Base-by-base conservation (phyloP, 1,140 invertebrate genomes). In the Chionoecetes opilio region DNA sequence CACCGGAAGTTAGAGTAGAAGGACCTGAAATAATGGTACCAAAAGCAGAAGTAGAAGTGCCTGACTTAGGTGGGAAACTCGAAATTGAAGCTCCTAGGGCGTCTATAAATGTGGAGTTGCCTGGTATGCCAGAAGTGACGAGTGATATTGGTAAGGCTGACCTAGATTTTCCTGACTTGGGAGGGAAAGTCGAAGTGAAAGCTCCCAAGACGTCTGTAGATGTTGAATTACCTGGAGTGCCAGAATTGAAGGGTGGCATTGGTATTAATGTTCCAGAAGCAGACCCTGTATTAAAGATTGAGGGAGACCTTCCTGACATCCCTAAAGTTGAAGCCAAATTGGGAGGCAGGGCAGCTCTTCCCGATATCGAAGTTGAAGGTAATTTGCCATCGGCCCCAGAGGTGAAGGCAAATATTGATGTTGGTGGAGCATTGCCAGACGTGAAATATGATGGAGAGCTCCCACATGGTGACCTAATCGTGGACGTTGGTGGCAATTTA, bases 281-380 rank as follows among this genome's bases (percentile, higher is more conserved):
- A 14, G 84, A 93, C 29, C 82, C 82, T n/a, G 8, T 32, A 41
- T 85, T 93, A 11, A 85, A 85, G 41, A 46, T 38, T 29, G 82
- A 93, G 46, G 82, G 26, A 0, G 35, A 85, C 32, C 41, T 91
- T 31, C 53, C 88, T 90, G 53, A 85, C 1, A 2, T 91, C 14
- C 88, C 93, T 9, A 95, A 87, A 91, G 91, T 95, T n/a, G 90
- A 95, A 86, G 82, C 75, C 5, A 75, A 95, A 9, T 26, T 95
- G 0, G 91, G 90, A 31, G 94, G 35, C 17, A 92, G 63, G 32
- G 94, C 84, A 9, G 46, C 88, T 35, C 38, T 38, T 75, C 46
- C 84, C 11, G 21, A 53, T 37, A 9, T 92, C n/a, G 85, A 89
- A 29, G 14, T 95, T 21, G 84, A 87, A 75, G 91, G 94, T 26